These are phyloP conservation scores for Pristionchus maxplancki DNA, from an alignment of 2,888 invertebrate species.

Conservation along the genomic window DNA sequence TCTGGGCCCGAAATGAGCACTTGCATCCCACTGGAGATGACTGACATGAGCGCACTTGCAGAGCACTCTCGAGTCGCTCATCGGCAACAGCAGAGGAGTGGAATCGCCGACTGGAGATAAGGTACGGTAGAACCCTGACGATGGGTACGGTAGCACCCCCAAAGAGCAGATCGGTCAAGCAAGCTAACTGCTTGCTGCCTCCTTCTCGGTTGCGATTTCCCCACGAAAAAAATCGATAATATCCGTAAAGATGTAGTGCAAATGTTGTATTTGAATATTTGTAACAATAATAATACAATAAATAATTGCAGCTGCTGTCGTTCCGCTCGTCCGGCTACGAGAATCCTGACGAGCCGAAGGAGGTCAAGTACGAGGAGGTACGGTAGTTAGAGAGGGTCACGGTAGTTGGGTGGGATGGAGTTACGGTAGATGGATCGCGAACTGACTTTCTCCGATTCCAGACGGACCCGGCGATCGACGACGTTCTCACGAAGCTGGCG, in stretches of 20 bases:
- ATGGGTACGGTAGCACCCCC: background rate
- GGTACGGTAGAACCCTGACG: no score
- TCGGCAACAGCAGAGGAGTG: background rate
- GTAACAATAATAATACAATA: background rate
- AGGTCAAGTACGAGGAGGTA: constrained; percentile 51
- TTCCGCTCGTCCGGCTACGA: constrained; percentile 52
- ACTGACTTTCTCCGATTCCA: background rate
- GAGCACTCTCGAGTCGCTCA: constrained; percentile 41
- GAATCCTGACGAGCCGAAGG: constrained; percentile 50
- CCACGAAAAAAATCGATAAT: background rate
- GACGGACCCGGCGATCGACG: constrained; percentile 45
- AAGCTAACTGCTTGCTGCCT: background rate
- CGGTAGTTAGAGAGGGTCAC: background rate
- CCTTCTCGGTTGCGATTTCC: background rate
- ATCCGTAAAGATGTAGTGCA: background rate
- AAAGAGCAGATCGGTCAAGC: background rate
- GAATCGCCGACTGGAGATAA: constrained; percentile 47
- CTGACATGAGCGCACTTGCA: constrained; percentile 5
- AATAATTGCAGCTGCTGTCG: constrained; percentile 41
- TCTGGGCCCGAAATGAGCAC: background rate
- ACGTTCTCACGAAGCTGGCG: constrained; percentile 31
- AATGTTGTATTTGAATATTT: background rate
- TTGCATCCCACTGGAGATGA: background rate
- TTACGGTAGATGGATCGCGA: background rate
- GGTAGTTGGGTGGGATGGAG: no score